These are phyloP conservation scores for Andrena bicolor DNA, from an alignment of 2,888 invertebrate genomes.

Conservation along the genomic window DNA sequence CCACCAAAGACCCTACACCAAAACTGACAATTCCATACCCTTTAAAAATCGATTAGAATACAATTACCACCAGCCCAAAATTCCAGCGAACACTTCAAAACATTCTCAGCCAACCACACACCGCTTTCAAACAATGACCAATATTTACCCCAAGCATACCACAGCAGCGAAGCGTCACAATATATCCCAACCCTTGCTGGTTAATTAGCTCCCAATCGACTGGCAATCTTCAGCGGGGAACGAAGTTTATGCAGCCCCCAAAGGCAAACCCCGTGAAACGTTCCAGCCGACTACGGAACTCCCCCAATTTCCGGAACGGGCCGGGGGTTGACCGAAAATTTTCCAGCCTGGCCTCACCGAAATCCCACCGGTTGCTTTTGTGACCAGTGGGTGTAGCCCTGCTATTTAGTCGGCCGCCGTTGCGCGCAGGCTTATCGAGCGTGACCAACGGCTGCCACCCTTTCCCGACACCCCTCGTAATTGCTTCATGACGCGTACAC, in stretches of 20 bases:
- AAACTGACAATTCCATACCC: too few species aligned
- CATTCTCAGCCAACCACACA: neutral
- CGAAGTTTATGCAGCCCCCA: neutral
- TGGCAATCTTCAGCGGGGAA: neutral
- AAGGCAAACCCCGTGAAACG: neutral
- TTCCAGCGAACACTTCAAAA: too few species aligned
- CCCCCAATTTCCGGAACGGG: constrained; percentile 19
- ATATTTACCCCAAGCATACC: neutral
- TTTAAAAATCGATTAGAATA: too few species aligned
- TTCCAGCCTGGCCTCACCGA: neutral
- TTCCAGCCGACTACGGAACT: neutral
- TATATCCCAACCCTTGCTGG: neutral
- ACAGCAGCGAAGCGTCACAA: neutral
- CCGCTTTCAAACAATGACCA: neutral
- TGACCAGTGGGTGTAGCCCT: constrained; percentile 27
- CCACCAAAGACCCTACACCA: too few species aligned
- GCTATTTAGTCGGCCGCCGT: constrained; percentile 18
- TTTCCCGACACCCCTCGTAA: constrained; percentile 61
- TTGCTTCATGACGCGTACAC: constrained; percentile 60
- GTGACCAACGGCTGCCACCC: constrained; percentile 62
- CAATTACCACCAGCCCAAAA: too few species aligned
- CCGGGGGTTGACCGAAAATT: constrained; percentile 22
- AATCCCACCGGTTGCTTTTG: constrained; percentile 43
- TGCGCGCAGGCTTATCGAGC: constrained; percentile 64
- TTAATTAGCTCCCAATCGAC: constrained; percentile 6